Percentiles rank a stretch among this genome's conserved stretches.
Conservation (phyloP, 2,797 vertebrate species). For the Chaetophractus vellerosus region DNA sequence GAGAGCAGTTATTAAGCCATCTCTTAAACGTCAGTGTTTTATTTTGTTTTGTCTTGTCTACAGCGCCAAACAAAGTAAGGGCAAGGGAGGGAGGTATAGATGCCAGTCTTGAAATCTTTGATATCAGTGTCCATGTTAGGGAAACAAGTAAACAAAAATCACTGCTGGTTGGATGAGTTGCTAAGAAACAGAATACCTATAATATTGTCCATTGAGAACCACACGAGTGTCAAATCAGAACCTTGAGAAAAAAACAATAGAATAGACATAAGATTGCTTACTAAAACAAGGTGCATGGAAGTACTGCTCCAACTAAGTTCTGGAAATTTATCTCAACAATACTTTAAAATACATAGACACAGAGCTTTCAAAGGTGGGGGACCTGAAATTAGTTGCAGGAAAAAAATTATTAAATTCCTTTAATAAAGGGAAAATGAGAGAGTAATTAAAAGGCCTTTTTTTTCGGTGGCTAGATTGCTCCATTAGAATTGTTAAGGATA, state of each 20-base stretch:
- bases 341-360: not conserved
- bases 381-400: not conserved
- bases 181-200: not conserved
- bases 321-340: fast-evolving
- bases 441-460: not conserved
- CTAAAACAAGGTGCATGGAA: fast-evolving
- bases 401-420: no score
- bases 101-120: not conserved
- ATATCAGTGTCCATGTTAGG: no score
- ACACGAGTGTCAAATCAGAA: fast-evolving
- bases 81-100: not conserved
- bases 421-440: fast-evolving
- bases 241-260: not conserved
- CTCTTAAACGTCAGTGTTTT: not conserved
- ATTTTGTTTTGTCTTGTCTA: not conserved
- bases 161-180: no score
- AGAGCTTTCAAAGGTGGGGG: not conserved
- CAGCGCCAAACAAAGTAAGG: no score
- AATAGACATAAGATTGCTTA: not conserved
- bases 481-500: not conserved
- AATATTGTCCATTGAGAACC: fast-evolving
- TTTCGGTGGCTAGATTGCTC: not conserved
- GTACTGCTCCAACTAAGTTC: fast-evolving
- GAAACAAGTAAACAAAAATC: not conserved
- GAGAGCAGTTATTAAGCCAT: not conserved